Conservation (phyloP, 2,797 vertebrate genomes). For the Thripadectes ignobilis region DNA sequence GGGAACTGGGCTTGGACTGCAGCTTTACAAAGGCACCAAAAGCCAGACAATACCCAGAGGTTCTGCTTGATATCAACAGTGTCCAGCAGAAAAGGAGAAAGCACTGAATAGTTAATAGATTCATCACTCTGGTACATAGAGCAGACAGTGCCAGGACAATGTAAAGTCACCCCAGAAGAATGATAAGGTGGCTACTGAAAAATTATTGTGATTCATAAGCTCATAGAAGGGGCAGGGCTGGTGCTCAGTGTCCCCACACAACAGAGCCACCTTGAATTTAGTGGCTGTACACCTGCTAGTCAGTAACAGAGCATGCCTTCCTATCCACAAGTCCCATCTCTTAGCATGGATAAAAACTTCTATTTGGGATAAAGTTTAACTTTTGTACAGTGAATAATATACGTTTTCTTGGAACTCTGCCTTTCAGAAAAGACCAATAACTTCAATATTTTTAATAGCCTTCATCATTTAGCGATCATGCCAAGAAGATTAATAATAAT, state of each 20-base stretch:
- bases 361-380: neutral
- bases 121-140: neutral
- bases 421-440: slow-evolving; percentile 6
- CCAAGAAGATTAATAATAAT: slow-evolving; percentile 17
- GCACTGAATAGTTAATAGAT: neutral
- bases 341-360: neutral
- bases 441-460: neutral
- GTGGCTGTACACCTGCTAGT: neutral
- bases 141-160: neutral
- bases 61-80: neutral
- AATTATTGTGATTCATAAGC: neutral
- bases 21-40: neutral
- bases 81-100: neutral
- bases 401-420: neutral
- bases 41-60: neutral
- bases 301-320: neutral
- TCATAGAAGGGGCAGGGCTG: neutral
- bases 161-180: neutral
- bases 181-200: neutral
- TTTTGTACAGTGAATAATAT: neutral
- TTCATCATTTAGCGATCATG: neutral
- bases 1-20: neutral
- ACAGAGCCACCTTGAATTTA: neutral
- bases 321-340: neutral
- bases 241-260: neutral